phyloP scores from a whole-genome alignment of 2,888 invertebrate species.

The Clunio marinus region DNA sequence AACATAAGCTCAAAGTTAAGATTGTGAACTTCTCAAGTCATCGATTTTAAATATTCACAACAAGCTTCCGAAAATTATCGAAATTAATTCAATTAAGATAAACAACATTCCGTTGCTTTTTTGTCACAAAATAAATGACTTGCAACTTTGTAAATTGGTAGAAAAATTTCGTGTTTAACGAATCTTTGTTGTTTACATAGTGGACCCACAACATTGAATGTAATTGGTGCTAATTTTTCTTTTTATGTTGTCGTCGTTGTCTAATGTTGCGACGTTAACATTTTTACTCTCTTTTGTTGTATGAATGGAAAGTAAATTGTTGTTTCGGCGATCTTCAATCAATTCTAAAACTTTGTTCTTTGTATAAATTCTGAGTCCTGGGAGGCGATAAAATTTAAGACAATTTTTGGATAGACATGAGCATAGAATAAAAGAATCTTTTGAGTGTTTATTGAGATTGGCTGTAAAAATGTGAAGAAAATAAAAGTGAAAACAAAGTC shows the following conservation, averaged over 20 bases:
- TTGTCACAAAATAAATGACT: too few species aligned
- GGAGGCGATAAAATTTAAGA: neutral
- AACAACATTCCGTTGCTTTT: too few species aligned
- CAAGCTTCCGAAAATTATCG: too few species aligned
- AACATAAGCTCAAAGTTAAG: too few species aligned
- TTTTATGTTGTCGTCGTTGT: neutral
- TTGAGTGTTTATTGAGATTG: constrained; percentile 3
- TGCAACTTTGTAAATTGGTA: too few species aligned
- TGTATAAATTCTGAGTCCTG: neutral
- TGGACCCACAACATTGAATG: constrained; percentile 5
- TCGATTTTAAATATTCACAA: too few species aligned
- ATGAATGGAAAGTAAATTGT: neutral
- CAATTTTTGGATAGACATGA: neutral
- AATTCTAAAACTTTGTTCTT: neutral
- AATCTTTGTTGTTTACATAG: too few species aligned
- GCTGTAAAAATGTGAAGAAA: neutral
- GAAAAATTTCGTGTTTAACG: too few species aligned
- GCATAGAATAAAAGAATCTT: neutral
- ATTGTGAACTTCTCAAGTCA: too few species aligned
- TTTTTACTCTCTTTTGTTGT: neutral
- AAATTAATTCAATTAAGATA: too few species aligned
- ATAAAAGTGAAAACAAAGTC: neutral
- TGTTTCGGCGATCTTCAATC: neutral
- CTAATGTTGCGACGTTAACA: too few species aligned
- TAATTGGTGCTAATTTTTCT: constrained; percentile 14